Evolutionary conservation across 2,797 vertebrate genomes (phyloP), one percentile per base, ranked within the genome.

Genomic region (Petrocephalus schoutedeni): DNA sequence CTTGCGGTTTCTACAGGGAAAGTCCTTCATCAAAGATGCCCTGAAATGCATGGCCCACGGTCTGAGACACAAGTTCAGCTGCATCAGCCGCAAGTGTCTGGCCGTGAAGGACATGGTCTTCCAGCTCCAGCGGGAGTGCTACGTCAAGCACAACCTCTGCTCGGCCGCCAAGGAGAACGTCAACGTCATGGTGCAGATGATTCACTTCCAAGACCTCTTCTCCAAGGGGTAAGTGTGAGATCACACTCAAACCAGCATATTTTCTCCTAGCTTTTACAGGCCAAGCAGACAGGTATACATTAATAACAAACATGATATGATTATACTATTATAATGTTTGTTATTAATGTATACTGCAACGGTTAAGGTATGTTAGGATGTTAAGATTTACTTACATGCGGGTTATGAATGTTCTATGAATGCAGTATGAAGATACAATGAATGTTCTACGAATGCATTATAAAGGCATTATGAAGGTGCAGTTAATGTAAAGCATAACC

Each of bases 201-300:
- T 99, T 91, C 97, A 98, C 92, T 99, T 99, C 94, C 97, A 97
- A 92, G 96, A 99, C 93, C 94, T 99, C 90, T 97, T 99, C 91
- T 97, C 97, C 67, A 96, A 96, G 0, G 98, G 97, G 98, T 99
- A 94, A 97, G 97, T 89, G 49, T 10, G 84, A 28, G 32, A 23
- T n/a, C 74, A 49, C 36, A 7, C 53, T 51, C 19, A 83, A 83
- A 28, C 21, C 45, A 51, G 21, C 45, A 54, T 1, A 8, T 83
- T 54, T 5, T 21, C 45, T 54, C 80, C 80, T 45, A 85, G 23
- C 54, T 86, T 57, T 28, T 59, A 4, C 84, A 59, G 84, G 56
- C 32, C 84, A 58, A 32, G 84, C 41, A 45, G 41, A 45, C 41
- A 45, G 41, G 41, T 67, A 67, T 67, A 32, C 64, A 67, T 67